A percentile compares a stretch with the other conserved stretches of the same genome.
phyloP scores from a whole-genome alignment of 2,888 invertebrate species.

The Dryobotodes eremita region DNA sequence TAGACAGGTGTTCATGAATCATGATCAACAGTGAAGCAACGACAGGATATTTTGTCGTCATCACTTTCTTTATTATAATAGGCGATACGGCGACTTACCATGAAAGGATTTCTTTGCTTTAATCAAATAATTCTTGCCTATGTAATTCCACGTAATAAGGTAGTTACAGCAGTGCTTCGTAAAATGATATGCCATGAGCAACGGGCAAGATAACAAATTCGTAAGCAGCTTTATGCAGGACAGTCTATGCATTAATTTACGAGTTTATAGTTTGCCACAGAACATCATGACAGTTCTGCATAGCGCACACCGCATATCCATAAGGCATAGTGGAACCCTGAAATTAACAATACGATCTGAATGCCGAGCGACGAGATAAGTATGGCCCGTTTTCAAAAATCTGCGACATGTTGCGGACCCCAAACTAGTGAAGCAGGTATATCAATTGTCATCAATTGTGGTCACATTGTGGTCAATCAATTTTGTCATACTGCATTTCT shows the following conservation, averaged over 20 bases:
- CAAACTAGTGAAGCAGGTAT: too few relatives aligned
- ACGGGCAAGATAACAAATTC: too few relatives aligned
- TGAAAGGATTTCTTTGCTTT: not conserved
- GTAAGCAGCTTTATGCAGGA: slow-evolving; percentile 23
- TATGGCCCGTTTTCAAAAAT: too few relatives aligned
- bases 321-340: not conserved
- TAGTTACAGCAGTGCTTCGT: not conserved
- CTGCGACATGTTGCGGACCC: too few relatives aligned
- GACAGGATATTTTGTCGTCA: slow-evolving; percentile 2
- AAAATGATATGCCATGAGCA: not conserved
- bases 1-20: not conserved
- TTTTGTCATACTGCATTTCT: too few relatives aligned
- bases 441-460: too few relatives aligned
- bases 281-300: not conserved
- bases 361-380: too few relatives aligned
- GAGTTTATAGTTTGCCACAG: slow-evolving; percentile 14
- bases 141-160: not conserved
- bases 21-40: not conserved
- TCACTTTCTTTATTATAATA: not conserved
- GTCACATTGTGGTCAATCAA: too few relatives aligned
- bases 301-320: not conserved
- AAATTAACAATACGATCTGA: slow-evolving; percentile 14
- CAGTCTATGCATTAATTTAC: slow-evolving; percentile 24
- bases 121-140: not conserved
- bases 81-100: too few relatives aligned